These are phyloP conservation scores for Bufo gargarizans DNA, from an alignment of 2,113 vertebrate genomes.

Conservation along the genomic window DNA sequence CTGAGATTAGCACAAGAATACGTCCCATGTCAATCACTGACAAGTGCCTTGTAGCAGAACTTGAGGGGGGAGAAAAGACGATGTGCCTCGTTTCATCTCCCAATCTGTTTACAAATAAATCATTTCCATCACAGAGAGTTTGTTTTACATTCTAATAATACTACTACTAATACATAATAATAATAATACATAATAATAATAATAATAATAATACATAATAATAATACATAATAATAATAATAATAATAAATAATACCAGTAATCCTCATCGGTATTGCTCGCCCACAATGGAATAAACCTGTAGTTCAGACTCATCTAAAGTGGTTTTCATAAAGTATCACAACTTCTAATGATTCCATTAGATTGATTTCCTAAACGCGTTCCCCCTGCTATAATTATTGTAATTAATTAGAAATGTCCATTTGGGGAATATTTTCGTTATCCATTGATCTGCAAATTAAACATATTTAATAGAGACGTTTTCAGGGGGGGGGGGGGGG, in stretches of 20 bases:
- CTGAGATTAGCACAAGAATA: conserved; percentile 37
- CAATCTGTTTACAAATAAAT: conserved; percentile 13
- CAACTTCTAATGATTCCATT: not conserved
- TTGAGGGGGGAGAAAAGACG: conserved; percentile 34
- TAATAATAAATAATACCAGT: not conserved
- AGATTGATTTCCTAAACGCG: not conserved
- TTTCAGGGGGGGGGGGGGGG: not conserved
- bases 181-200: too few relatives aligned
- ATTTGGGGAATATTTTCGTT: conserved; percentile 7
- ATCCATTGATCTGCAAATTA: conserved; percentile 49
- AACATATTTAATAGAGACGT: conserved; percentile 50
- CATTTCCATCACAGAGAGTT: not conserved
- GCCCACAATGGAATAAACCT: not conserved
- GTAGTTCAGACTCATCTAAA: not conserved
- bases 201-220: not conserved
- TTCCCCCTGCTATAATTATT: conserved; percentile 2
- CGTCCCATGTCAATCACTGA: conserved; percentile 34
- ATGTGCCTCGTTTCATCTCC: conserved; percentile 23
- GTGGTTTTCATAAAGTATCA: not conserved
- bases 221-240: not conserved
- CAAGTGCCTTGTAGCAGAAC: conserved; percentile 27
- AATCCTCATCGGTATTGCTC: not conserved
- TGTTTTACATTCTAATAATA: too few relatives aligned
- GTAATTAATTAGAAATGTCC: conserved; percentile 51
- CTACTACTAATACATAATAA: too few relatives aligned